Evolutionary conservation across 2,888 invertebrate genomes (phyloP), one percentile per base, ranked within the genome.

Genomic region (Lochmaea crataegi): DNA sequence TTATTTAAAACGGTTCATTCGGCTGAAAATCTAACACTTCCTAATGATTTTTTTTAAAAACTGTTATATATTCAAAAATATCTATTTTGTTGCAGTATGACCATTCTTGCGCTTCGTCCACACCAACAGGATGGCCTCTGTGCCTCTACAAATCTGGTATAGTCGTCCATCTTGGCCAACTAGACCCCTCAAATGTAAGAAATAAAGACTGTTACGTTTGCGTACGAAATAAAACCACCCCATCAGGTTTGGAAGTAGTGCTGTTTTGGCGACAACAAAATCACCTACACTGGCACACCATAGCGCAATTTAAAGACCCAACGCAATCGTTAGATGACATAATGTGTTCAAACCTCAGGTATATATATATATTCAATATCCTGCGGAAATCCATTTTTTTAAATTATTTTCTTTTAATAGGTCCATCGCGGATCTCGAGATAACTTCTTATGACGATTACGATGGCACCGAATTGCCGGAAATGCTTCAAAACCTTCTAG

Each of bases 41-140:
- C n/a, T n/a, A n/a, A n/a, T n/a, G n/a, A n/a, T n/a, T n/a, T n/a
- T n/a, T n/a, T n/a, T n/a, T n/a, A n/a, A n/a, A n/a, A n/a, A n/a
- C n/a, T n/a, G n/a, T n/a, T n/a, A n/a, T n/a, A n/a, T n/a, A n/a
- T n/a, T n/a, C n/a, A n/a, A 45, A 45, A 45, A 32, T 32, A 32
- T 32, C 4, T 32, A 32, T 45, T 68, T 65, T 73, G 57, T 88
- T 89, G 56, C 89, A 92, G 92, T 88, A 87, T 81, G 85, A 88
- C 85, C 88, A 89, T 83, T 85, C 88, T 78, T 88, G 86, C 76
- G 81, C 83, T 77, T 78, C 80, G 70, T 78, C 83, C 73, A 84
- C 89, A 81, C 90, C 90, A 79, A 85, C 88, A 83, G 92, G 92
- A 85, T 92, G 92, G 92, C 92, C 92, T 75, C 86, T 92, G 85